phyloP scores from a whole-genome alignment of 2,888 invertebrate species.

The Calameuta pallipes region DNA sequence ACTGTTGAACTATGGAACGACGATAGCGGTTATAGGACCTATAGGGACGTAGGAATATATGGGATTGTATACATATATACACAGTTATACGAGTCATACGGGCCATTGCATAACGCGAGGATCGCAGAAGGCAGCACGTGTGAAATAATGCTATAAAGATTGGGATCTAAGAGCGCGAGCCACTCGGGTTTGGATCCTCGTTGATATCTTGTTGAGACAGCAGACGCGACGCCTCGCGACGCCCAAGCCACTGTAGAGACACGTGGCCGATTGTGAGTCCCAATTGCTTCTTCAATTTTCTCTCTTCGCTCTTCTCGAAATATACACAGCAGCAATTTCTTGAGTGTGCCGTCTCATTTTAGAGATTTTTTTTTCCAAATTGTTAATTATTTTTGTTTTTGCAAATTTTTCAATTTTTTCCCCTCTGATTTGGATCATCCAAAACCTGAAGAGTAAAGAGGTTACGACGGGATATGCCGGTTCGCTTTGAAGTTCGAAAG shows the following conservation, averaged over 20 bases:
- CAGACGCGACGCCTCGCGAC: background rate
- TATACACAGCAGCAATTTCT: background rate
- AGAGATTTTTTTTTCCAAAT: background rate
- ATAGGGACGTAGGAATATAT: background rate
- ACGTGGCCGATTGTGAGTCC: background rate
- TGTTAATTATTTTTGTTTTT: background rate
- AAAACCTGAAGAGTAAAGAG: background rate
- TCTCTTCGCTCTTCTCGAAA: background rate
- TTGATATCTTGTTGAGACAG: slow-evolving; percentile 5
- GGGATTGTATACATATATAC: background rate
- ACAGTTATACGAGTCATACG: background rate
- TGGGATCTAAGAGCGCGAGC: slow-evolving; percentile 16
- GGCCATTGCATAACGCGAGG: slow-evolving; percentile 18
- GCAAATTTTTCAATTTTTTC: background rate
- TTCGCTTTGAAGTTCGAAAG: background rate
- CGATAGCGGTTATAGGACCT: background rate
- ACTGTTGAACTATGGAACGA: slow-evolving; percentile 16
- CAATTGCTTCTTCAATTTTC: background rate
- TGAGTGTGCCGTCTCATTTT: background rate
- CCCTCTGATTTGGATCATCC: background rate
- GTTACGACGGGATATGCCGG: background rate
- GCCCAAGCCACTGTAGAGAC: background rate
- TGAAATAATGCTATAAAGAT: slow-evolving; percentile 26
- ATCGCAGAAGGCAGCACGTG: slow-evolving; percentile 17
- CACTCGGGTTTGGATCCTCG: background rate